Conservation (phyloP, 2,888 invertebrate species). For the Altica lythri region DNA sequence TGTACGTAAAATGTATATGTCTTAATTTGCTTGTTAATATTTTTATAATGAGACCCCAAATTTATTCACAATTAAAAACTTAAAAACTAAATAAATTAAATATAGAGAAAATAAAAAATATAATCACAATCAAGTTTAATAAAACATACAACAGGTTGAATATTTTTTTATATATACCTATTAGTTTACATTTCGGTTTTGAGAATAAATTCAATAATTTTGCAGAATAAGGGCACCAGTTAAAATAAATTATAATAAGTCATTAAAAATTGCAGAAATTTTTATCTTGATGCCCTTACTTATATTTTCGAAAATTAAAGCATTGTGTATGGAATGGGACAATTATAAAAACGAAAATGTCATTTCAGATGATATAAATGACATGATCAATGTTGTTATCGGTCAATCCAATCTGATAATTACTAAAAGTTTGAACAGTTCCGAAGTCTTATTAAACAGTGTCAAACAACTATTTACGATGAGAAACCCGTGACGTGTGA, state of each 20-base stretch:
- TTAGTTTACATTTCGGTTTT: too few relatives aligned
- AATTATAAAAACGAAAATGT: too few relatives aligned
- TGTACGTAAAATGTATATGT: too few relatives aligned
- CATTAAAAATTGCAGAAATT: background rate
- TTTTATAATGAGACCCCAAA: too few relatives aligned
- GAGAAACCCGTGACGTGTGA: background rate
- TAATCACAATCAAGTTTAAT: too few relatives aligned
- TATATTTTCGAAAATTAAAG: background rate
- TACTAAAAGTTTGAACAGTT: too few relatives aligned
- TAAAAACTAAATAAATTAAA: conserved; percentile 9
- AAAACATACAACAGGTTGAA: too few relatives aligned
- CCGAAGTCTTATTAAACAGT: background rate
- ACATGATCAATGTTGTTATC: background rate
- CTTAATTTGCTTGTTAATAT: too few relatives aligned
- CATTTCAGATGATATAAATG: background rate
- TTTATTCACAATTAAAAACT: conserved; percentile 18
- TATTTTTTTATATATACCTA: too few relatives aligned
- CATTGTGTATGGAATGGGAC: too few relatives aligned
- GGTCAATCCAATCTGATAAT: background rate
- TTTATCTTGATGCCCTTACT: background rate
- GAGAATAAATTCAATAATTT: background rate
- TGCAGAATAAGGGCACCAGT: background rate
- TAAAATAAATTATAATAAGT: background rate
- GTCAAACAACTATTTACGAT: background rate
- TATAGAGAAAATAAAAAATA: background rate